Base-by-base conservation (phyloP, 2,797 vertebrate species). In the Sebastes variabilis region DNA sequence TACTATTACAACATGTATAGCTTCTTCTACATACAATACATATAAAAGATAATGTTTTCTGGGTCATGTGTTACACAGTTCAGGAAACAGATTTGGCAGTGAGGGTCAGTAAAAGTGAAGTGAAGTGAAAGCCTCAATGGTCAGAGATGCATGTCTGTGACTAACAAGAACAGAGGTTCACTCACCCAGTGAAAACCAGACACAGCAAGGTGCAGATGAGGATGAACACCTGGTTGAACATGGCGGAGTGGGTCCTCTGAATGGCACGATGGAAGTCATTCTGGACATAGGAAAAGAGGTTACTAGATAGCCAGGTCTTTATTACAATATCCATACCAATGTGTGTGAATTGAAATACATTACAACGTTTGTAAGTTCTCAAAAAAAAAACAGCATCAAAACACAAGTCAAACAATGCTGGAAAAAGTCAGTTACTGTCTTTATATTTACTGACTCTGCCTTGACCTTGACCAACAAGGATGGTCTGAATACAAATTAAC, bases 171-270 rank as follows among this genome's bases (percentile, higher is more conserved):
- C 71, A 54, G 75, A 75, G 49, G 34, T 55, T 55, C 22, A 83
- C 96, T 94, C 87, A 97, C 96, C 96, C 96, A 0, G 96, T 97
- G 89, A 97, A 97, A 86, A 97, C 96, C 90, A 97, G 95, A 92
- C 96, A 97, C 54, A 97, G 83, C 75, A 97, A 94, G 46, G 96
- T 97, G 87, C 96, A 97, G 92, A 97, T 96, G 89, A 97, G 96
- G 88, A 97, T 96, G 87, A 97, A 95, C 70, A 97, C 96, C 85
- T 97, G 96, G 93, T 97, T 97, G 90, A 97, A 97, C 96, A 97
- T 97, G 89, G 96, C 96, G 0, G 96, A 97, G 91, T 97, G 96
- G 2, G 96, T 97, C 84, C 96, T 95, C 93, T 97, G 96, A 67
- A 97, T 97, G 85, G 96, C 96, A 46, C 96, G 96, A 52, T 97